Base-by-base conservation (phyloP, 1,140 invertebrate species). In the Trypoxylus dichotomus region DNA sequence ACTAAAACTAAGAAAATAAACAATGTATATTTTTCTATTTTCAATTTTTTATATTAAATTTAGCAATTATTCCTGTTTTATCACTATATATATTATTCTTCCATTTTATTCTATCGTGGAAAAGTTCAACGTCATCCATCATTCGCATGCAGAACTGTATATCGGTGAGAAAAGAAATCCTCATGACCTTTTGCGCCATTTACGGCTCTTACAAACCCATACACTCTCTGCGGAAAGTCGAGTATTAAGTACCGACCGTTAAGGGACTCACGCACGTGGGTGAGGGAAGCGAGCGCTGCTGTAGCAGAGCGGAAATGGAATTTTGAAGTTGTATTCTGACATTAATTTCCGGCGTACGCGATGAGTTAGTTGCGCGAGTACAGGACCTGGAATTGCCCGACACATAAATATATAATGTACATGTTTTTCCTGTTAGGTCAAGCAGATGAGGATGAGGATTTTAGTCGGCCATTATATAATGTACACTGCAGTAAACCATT, bases 321-420 rank as follows among this genome's bases (percentile, higher is more conserved):
- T 76, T 79, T 79, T 77, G 77, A 76, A 77, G 73, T 79, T 76
- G 47, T 76, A 76, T 79, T 77, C 75, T 74, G 78, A 79, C 78
- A 73, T 79, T 79, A 79, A 79, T 79, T 79, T 79, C 78, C 73
- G 73, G 41, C 73, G 21, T 37, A 75, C 73, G 47, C 47, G 47
- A 54, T 54, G 47, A 54, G 47, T 54, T 54, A 54, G 47, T 54
- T 19, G 47, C 47, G 19, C 47, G 47, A 1, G 47, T 54, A 54
- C 47, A 5, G 47, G 15, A 54, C 47, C 47, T 19, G 13, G 47
- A 54, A 54, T 54, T 19, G 15, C 47, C 15, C 15, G 15, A 6
- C 47, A 54, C 19, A 21, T 54, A 54, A 54, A 54, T 54, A 54
- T 54, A 19, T 54, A 54, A 54, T 54, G 47, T 54, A 54, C 19